phyloP scores from a whole-genome alignment of 2,113 vertebrate species.

The Glaucomys volans region DNA sequence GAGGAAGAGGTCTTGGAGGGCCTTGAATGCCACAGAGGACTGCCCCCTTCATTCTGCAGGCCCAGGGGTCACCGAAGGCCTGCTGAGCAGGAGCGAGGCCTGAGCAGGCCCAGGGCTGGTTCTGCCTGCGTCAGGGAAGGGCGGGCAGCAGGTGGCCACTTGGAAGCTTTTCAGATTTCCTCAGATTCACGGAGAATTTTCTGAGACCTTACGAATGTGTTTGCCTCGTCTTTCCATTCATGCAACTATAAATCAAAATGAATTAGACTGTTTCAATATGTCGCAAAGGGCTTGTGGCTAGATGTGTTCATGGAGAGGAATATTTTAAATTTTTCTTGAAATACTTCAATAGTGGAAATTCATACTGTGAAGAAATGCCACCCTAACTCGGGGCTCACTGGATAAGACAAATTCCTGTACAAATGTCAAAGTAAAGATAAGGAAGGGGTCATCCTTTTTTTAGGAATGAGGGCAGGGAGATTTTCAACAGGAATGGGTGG shows the following conservation, averaged over 20 bases:
- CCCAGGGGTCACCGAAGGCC: neutral
- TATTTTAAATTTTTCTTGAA: slow-evolving; percentile 6
- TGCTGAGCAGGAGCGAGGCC: neutral
- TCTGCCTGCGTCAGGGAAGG: neutral
- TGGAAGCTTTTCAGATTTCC: neutral
- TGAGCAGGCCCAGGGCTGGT: neutral
- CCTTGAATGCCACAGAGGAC: neutral
- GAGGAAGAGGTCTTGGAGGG: neutral
- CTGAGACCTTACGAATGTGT: neutral
- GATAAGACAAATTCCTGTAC: neutral
- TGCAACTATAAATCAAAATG: neutral
- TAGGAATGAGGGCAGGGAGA: neutral
- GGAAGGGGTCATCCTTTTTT: neutral
- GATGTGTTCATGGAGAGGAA: neutral
- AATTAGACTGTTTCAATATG: neutral
- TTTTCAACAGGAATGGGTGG: neutral
- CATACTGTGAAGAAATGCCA: neutral
- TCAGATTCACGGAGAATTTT: neutral
- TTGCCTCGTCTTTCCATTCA: neutral
- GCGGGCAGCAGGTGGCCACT: neutral
- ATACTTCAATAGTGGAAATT: neutral
- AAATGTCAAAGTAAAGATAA: neutral
- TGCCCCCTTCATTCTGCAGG: neutral
- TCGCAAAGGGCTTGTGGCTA: neutral
- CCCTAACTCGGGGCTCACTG: neutral